Base-by-base conservation (phyloP, 2,113 vertebrate genomes). In the Percina caprodes region DNA sequence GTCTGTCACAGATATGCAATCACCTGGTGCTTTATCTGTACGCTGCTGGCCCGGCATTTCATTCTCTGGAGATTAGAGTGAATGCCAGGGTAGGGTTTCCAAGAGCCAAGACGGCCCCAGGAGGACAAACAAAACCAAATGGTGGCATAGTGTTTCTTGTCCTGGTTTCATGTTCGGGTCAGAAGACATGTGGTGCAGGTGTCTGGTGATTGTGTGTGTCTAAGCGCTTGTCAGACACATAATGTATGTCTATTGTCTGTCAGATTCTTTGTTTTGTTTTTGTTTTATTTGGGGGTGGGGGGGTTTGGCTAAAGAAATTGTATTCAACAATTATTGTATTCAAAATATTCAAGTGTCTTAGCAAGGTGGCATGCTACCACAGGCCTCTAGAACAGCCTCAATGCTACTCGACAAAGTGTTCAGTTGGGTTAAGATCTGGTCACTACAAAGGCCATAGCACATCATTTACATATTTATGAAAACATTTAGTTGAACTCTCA, bases 81-180 rank as follows among this genome's bases (percentile, higher is more conserved):
- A 85, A 87, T 66, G 81, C 71, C 89, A 74, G 88, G 76, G 30
- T 92, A 71, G 83, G 71, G 87, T 90, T 90, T 87, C 86, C 5
- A n/a, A 39, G 69, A 84, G 82, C 88, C 86, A 86, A 89, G 80
- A 80, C 77, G 59, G 80, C 69, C 86, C 82, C 81, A 13, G 80
- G 82, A 85, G 86, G 88, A 84, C 78, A 91, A 89, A 90, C 87
- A 83, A 85, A 91, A 87, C 88, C 85, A 83, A 90, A 90, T 74
- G 86, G 88, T 80, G 80, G 82, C 85, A 39, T 82, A 75, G 68
- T 83, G 86, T 89, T 89, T 90, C 87, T 86, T 80, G 72, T 88
- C 78, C 48, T 45, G 88, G 88, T 83, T 90, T 94, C 77, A 71
- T 86, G 87, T 90, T 89, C 80, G n/a, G 91, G 86, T 91, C 90